phyloP scores from a whole-genome alignment of 2,888 invertebrate genomes.

The Lypha dubia region DNA sequence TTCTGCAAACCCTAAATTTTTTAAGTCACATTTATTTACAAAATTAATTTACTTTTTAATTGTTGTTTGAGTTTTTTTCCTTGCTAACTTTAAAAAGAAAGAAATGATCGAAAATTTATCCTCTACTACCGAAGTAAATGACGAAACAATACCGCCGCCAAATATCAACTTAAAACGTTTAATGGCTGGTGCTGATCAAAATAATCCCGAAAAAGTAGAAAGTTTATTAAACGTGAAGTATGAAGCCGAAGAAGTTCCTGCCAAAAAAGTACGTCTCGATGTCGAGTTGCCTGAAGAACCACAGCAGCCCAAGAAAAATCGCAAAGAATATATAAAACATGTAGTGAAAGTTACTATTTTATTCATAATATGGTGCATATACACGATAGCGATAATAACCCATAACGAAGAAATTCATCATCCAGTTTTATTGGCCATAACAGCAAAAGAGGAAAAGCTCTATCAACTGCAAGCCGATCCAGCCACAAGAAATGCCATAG shows the following conservation, averaged over 20 bases:
- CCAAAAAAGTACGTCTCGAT: constrained; percentile 36
- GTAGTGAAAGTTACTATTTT: constrained; percentile 83
- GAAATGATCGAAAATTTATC: not conserved
- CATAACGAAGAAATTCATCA: constrained; percentile 86
- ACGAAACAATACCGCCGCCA: not conserved
- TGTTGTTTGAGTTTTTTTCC: not conserved
- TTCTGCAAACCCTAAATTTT: not conserved
- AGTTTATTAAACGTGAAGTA: constrained; percentile 48
- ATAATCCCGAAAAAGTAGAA: constrained; percentile 34
- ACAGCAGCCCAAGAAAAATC: not conserved
- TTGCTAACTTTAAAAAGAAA: not conserved
- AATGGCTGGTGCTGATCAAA: not conserved
- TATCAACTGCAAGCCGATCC: not conserved
- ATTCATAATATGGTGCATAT: constrained; percentile 86
- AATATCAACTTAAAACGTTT: constrained; percentile 24
- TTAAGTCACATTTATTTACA: not conserved
- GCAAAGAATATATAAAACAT: constrained; percentile 21
- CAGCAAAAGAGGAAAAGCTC: constrained; percentile 34
- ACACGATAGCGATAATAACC: constrained; percentile 86
- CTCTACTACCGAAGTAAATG: not conserved
- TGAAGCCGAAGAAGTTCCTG: constrained; percentile 39
- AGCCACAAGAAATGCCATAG: constrained; percentile 3
- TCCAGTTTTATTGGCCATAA: constrained; percentile 85
- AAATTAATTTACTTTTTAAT: not conserved
- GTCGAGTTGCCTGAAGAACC: constrained; percentile 16